phyloP scores from a whole-genome alignment of 30 jellyfish, hydroid and myxozoan genomes.

The Chironex yamaguchii region DNA sequence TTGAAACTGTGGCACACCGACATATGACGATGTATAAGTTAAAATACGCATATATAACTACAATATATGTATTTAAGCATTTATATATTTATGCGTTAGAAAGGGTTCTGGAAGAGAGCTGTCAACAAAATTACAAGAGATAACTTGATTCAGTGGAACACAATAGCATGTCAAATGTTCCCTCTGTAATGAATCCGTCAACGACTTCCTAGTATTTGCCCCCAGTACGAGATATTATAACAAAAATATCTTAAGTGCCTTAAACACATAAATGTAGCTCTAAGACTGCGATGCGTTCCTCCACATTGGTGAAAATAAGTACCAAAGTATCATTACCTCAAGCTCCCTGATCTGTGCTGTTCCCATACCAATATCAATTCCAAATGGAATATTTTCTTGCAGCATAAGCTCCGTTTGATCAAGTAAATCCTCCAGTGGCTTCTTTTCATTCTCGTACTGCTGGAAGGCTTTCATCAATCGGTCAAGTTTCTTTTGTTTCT shows the following conservation, averaged over 20 bases:
- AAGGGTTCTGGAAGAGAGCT: no score
- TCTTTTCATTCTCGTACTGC: slow-evolving; percentile 77
- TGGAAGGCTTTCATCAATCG: slow-evolving; percentile 76
- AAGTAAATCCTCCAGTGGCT: slow-evolving; percentile 85
- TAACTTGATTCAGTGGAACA: no score
- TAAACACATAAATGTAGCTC: background rate
- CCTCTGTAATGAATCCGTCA: no score
- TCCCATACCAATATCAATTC: slow-evolving; percentile 76
- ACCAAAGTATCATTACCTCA: slow-evolving; percentile 68
- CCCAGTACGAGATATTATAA: background rate
- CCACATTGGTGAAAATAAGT: background rate
- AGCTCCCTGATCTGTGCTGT: slow-evolving; percentile 70
- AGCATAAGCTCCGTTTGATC: slow-evolving; percentile 67
- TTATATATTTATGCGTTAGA: no score
- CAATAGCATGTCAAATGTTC: no score
- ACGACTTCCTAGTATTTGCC: no score
- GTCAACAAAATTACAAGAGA: no score
- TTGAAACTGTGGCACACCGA: no score
- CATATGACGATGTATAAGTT: no score
- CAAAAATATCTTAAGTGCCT: background rate
- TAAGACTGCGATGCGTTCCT: background rate
- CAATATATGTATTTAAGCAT: no score
- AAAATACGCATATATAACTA: no score
- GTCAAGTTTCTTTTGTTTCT: slow-evolving; percentile 74
- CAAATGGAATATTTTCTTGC: slow-evolving; percentile 81